Evolutionary conservation across 2,888 invertebrate genomes (phyloP).

Genomic region (Euspilapteryx auroguttella): DNA sequence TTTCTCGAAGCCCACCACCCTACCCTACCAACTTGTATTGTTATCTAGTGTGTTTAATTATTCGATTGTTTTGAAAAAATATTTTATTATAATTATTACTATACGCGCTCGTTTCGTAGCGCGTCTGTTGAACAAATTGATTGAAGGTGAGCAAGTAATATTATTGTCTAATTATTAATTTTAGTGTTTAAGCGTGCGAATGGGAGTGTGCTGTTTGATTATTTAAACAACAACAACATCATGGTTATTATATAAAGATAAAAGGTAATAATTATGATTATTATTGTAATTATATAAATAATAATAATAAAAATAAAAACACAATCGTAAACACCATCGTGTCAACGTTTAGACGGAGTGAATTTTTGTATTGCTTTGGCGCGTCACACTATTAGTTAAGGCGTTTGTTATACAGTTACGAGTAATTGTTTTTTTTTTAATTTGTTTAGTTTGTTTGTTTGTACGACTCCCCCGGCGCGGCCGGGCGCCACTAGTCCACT

Average conservation of each 20-base stretch:
- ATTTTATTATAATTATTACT: conserved; percentile 46
- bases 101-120: conserved; percentile 49
- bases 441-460: conserved; percentile 55
- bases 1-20: too few species aligned
- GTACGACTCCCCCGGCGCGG: conserved; percentile 56
- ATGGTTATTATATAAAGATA: too few species aligned
- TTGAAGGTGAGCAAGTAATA: not conserved
- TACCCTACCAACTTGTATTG: too few species aligned
- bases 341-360: conserved; percentile 56
- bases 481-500: too few species aligned
- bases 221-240: not conserved
- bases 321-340: conserved; percentile 26
- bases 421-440: too few species aligned
- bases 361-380: conserved; percentile 54
- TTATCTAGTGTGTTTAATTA: conserved; percentile 63
- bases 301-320: too few species aligned
- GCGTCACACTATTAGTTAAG: conserved; percentile 36
- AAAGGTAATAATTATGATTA: too few species aligned
- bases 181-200: conserved; percentile 58
- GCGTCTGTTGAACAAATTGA: conserved; percentile 55
- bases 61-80: conserved; percentile 60
- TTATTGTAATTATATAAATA: too few species aligned
- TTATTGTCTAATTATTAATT: conserved; percentile 61
- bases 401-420: conserved; percentile 61
- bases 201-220: conserved; percentile 53